Conservation (phyloP, 2,113 vertebrate genomes). For the Rhagologus leucostigma region DNA sequence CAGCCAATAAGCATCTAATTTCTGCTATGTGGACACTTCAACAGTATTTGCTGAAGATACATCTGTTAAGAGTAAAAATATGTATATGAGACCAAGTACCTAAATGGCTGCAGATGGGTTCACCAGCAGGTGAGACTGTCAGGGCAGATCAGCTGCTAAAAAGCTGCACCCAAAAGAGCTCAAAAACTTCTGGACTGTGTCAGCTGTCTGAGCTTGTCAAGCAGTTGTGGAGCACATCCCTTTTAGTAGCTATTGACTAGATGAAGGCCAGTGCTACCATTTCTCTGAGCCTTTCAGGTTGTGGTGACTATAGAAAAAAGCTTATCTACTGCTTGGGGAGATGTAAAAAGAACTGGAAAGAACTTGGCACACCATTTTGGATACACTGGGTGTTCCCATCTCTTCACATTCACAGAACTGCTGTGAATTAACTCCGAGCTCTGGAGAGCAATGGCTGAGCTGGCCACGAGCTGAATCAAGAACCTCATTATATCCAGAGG, state of each 20-base stretch:
- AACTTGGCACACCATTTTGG: not conserved
- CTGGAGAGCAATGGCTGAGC: not conserved
- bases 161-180: not conserved
- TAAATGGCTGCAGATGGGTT: not conserved
- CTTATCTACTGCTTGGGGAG: not conserved
- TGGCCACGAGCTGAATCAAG: not conserved
- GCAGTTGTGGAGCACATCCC: not conserved
- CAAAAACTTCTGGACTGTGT: not conserved
- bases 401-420: not conserved
- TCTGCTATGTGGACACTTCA: not conserved
- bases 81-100: not conserved
- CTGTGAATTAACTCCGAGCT: not conserved
- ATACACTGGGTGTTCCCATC: not conserved
- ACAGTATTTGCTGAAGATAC: not conserved
- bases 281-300: not conserved
- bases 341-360: not conserved
- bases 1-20: not conserved
- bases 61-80: not conserved
- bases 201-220: not conserved
- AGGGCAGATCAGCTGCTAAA: accelerated
- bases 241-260: not conserved
- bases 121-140: not conserved
- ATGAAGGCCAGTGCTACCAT: not conserved
- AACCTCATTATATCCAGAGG: not conserved
- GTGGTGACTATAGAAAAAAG: not conserved